phyloP scores from a whole-genome alignment of 1,140 invertebrate genomes.

The Diorhabda elongata region DNA sequence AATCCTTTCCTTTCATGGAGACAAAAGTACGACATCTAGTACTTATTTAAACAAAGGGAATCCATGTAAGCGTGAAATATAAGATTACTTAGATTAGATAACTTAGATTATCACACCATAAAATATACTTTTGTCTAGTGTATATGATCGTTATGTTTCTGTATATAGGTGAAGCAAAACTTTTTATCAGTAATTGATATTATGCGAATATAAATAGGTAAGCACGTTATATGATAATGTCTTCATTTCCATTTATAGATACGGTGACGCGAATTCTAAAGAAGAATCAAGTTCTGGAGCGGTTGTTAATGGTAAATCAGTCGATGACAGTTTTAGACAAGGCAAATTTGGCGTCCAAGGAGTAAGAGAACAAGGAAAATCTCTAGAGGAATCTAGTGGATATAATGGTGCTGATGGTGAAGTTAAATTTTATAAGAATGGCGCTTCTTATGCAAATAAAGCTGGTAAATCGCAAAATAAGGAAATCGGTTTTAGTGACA shows the following conservation, averaged over 20 bases:
- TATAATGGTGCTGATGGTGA: constrained; percentile 9
- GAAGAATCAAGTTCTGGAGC: background rate
- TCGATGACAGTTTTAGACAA: background rate
- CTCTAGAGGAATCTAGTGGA: constrained; percentile 5
- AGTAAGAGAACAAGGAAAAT: constrained; percentile 5
- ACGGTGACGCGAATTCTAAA: constrained; percentile 3
- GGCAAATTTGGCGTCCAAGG: constrained; percentile 5
- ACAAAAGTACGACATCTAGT: too few relatives aligned
- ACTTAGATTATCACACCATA: too few relatives aligned
- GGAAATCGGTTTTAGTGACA: background rate
- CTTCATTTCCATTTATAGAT: background rate
- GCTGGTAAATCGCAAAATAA: background rate
- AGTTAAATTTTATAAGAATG: constrained; percentile 2
- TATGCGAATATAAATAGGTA: background rate
- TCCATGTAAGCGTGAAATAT: too few relatives aligned
- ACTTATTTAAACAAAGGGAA: too few relatives aligned
- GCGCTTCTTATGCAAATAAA: constrained; percentile 7
- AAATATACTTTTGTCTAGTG: too few relatives aligned
- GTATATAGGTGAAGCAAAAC: background rate
- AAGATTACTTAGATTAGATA: too few relatives aligned
- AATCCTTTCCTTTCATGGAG: too few relatives aligned
- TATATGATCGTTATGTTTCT: background rate
- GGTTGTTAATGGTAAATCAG: background rate
- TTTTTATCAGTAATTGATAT: background rate
- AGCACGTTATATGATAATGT: background rate